Conservation (phyloP, 2,888 invertebrate species). For the Anticlea derivata region DNA sequence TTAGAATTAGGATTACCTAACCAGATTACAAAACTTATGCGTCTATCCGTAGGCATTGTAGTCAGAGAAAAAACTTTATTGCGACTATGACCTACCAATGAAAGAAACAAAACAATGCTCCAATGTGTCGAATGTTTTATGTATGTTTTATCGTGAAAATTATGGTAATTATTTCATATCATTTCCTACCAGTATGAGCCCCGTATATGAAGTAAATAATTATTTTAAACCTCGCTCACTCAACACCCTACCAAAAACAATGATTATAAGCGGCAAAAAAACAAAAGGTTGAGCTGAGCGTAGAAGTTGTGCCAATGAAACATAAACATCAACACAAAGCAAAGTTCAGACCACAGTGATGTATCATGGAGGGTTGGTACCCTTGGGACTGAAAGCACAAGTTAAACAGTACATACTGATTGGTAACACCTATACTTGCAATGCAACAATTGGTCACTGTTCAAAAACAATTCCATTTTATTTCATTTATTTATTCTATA, state of each 20-base stretch:
- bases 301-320: slow-evolving; percentile 23
- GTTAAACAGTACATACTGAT: slow-evolving; percentile 10
- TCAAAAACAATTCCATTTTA: no score
- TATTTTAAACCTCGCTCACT: slow-evolving; percentile 15
- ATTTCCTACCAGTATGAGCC: slow-evolving; percentile 17
- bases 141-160: slow-evolving; percentile 1
- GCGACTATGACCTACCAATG: neutral
- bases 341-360: slow-evolving; percentile 15
- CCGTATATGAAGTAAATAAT: no score
- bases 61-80: no score
- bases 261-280: slow-evolving; percentile 18
- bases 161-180: slow-evolving; percentile 18
- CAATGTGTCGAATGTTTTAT: slow-evolving; percentile 9
- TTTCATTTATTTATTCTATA: no score
- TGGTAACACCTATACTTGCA: neutral
- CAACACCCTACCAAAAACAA: slow-evolving; percentile 10
- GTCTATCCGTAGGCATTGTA: no score
- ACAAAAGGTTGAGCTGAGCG: slow-evolving; percentile 11
- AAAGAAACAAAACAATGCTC: slow-evolving; percentile 4
- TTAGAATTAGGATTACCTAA: no score
- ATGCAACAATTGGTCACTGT: no score
- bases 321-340: slow-evolving; percentile 22
- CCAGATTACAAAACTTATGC: no score
- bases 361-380: slow-evolving; percentile 6
- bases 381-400: slow-evolving; percentile 10